These are phyloP conservation scores for Orchesellides sinensis DNA, from an alignment of 2,888 invertebrate species.

Conservation along the genomic window DNA sequence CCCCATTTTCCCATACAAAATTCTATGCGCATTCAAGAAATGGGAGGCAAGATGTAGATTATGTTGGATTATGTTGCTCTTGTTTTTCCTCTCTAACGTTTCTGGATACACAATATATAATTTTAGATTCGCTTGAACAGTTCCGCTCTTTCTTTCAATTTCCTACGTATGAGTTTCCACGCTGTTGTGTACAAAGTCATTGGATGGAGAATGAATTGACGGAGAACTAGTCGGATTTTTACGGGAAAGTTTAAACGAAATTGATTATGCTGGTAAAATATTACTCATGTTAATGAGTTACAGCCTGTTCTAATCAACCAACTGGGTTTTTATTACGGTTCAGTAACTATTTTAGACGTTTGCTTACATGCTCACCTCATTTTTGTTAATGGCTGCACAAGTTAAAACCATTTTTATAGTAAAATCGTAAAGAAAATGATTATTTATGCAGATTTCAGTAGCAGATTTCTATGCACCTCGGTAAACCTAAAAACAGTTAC, in stretches of 20 bases:
- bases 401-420: too few relatives aligned
- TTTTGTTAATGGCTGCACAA: too few relatives aligned
- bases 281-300: not conserved
- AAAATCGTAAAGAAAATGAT: too few relatives aligned
- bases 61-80: constrained; percentile 54
- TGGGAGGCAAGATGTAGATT: constrained; percentile 57
- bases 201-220: too few relatives aligned
- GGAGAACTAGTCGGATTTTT: too few relatives aligned
- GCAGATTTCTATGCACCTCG: too few relatives aligned
- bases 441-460: too few relatives aligned
- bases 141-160: not conserved
- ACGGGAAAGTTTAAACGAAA: not conserved
- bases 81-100: constrained; percentile 38
- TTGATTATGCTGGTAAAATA: not conserved
- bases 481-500: too few relatives aligned
- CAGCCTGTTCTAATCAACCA: not conserved
- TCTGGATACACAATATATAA: constrained; percentile 14
- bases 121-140: not conserved
- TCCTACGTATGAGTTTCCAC: not conserved
- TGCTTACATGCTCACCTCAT: too few relatives aligned
- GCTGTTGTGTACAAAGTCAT: too few relatives aligned
- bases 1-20: not conserved
- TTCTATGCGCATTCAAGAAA: constrained; percentile 21
- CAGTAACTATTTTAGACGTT: too few relatives aligned
- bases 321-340: not conserved